phyloP scores from a whole-genome alignment of 2,113 vertebrate genomes.

The Rhodinocichla rosea region DNA sequence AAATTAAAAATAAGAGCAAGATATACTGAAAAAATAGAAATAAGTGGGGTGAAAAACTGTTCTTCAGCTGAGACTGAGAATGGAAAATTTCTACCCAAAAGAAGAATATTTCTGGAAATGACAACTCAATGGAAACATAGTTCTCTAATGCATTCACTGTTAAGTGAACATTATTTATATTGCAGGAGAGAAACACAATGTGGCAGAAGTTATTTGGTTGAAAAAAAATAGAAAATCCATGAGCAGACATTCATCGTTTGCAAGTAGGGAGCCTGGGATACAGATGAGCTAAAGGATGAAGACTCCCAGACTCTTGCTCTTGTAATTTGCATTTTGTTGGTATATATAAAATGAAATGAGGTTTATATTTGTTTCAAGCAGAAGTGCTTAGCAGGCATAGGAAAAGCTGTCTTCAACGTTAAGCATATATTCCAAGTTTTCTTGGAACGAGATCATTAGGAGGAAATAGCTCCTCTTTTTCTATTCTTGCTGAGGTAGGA shows the following conservation, averaged over 20 bases:
- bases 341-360: neutral
- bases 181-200: neutral
- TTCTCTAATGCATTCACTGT: constrained; percentile 25
- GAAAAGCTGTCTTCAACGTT: constrained; percentile 4
- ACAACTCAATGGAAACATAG: neutral
- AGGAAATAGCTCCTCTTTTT: neutral
- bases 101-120: constrained; percentile 41
- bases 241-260: neutral
- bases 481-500: neutral
- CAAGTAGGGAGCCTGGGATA: constrained; percentile 9
- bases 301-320: constrained; percentile 29
- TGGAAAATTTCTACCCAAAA: constrained; percentile 10
- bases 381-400: constrained; percentile 30
- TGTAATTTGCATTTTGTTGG: constrained; percentile 51
- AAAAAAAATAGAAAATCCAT: neutral
- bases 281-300: neutral
- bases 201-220: neutral
- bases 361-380: constrained; percentile 8
- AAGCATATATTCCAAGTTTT: neutral
- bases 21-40: neutral
- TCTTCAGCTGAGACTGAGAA: neutral
- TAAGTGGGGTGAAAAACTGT: neutral
- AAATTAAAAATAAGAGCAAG: constrained; percentile 10
- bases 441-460: neutral
- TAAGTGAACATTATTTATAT: constrained; percentile 37